Evolutionary conservation across 2,113 vertebrate genomes (phyloP).

Genomic region (Falco punctatus): DNA sequence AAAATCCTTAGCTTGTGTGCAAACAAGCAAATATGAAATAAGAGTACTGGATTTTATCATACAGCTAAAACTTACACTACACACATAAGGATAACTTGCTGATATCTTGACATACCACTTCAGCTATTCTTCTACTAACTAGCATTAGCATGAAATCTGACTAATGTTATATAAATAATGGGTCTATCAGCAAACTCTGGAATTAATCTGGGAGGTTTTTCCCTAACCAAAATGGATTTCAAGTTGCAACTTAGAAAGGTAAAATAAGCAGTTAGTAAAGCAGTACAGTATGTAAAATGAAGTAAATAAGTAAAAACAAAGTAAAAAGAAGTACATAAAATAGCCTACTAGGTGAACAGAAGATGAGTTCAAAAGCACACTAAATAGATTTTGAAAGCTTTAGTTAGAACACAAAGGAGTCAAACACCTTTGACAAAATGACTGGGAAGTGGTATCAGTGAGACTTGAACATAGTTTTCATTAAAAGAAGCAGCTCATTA

Average conservation of each 20-base stretch:
- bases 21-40: background rate
- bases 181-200: background rate
- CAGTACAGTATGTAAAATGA: no score
- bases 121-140: background rate
- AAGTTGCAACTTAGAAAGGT: background rate
- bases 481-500: background rate
- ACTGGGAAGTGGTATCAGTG: background rate
- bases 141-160: background rate
- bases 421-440: background rate
- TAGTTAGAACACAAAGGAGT: background rate
- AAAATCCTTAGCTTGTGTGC: background rate
- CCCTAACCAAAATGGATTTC: background rate
- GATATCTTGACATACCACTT: background rate
- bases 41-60: background rate
- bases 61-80: background rate
- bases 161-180: background rate
- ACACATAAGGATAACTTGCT: background rate
- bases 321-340: background rate
- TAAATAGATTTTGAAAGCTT: background rate
- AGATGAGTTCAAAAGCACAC: background rate
- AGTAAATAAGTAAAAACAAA: no score
- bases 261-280: background rate
- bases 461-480: background rate
- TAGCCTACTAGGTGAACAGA: background rate
- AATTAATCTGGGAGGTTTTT: background rate